Evolutionary conservation across 2,888 invertebrate genomes (phyloP).

Genomic region (Prosopocoilus inquinatus): DNA sequence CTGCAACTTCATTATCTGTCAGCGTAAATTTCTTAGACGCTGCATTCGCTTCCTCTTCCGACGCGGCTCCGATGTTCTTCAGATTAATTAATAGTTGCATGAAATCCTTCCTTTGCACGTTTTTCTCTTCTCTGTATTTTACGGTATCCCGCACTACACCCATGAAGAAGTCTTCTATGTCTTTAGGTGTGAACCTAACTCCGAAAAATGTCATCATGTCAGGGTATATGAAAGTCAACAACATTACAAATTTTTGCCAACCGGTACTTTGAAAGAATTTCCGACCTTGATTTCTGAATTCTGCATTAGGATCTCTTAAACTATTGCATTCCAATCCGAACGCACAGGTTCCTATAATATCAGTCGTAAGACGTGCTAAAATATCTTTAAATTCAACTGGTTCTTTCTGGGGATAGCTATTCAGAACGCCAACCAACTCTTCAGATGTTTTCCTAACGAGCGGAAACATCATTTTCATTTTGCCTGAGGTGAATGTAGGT

Average conservation of each 20-base stretch:
- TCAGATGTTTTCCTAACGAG: conserved; percentile 12
- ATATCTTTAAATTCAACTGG: conserved; percentile 45
- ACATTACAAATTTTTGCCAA: conserved; percentile 16
- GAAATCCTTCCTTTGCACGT: conserved; percentile 53
- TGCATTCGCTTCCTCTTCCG: conserved; percentile 5
- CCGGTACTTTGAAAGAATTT: conserved; percentile 24
- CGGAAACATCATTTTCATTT: conserved; percentile 26
- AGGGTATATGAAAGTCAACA: conserved; percentile 30
- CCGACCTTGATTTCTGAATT: conserved; percentile 43
- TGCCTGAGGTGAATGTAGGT: conserved; percentile 26
- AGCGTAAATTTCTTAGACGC: not conserved
- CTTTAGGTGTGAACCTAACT: conserved; percentile 20
- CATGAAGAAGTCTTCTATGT: conserved; percentile 30
- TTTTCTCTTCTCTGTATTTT: conserved; percentile 46
- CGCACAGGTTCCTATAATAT: conserved; percentile 58
- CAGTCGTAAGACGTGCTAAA: conserved; percentile 57
- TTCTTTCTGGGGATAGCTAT: not conserved
- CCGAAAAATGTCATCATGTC: conserved; percentile 21
- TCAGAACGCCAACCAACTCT: conserved; percentile 12
- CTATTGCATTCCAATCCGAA: conserved; percentile 59
- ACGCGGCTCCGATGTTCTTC: conserved; percentile 42
- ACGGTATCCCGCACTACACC: conserved; percentile 48
- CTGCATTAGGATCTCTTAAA: conserved; percentile 52
- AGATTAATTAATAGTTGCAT: conserved; percentile 54
- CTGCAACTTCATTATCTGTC: conserved; percentile 27